A percentile compares a stretch with the other conserved stretches of the same genome.
These are phyloP conservation scores for Cetoscarus ocellatus DNA, from an alignment of 2,797 vertebrate genomes.

Conservation along the genomic window DNA sequence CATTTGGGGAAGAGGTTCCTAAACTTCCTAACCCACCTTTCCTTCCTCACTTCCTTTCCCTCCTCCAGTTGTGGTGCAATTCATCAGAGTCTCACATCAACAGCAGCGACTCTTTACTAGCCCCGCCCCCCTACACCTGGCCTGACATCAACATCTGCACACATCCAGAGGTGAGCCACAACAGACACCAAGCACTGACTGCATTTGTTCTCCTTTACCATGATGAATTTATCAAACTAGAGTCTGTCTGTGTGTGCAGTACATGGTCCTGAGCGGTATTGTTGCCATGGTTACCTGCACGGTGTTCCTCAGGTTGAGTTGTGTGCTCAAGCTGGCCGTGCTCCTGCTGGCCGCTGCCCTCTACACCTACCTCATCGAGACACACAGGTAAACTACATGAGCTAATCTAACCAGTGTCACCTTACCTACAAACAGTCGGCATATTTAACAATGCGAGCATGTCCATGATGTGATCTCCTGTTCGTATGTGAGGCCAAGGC, in stretches of 20 bases:
- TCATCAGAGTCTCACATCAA: slow-evolving; percentile 1
- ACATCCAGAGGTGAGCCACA: slow-evolving; percentile 43
- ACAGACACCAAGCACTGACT: too few relatives aligned
- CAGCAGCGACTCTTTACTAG: neutral
- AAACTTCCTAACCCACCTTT: neutral
- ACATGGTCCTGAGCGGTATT: slow-evolving; percentile 46
- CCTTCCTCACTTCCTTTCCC: neutral
- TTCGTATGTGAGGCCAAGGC: too few relatives aligned
- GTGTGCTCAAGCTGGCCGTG: slow-evolving; percentile 39
- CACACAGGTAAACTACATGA: slow-evolving; percentile 26
- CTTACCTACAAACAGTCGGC: too few relatives aligned
- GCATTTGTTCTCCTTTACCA: too few relatives aligned
- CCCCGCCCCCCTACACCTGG: slow-evolving; percentile 41
- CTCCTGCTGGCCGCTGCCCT: slow-evolving; percentile 40
- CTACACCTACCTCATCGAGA: slow-evolving; percentile 48
- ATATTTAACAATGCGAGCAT: too few relatives aligned
- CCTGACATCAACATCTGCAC: slow-evolving; percentile 50
- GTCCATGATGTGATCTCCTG: too few relatives aligned
- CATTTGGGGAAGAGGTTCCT: too few relatives aligned
- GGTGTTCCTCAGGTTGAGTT: slow-evolving; percentile 54
- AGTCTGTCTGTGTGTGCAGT: slow-evolving; percentile 8
- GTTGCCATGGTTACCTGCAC: slow-evolving; percentile 60
- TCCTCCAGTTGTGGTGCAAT: slow-evolving; percentile 54
- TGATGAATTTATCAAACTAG: too few relatives aligned
- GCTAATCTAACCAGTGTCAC: too few relatives aligned